Percentiles rank a stretch among this genome's conserved stretches.
phyloP scores from a whole-genome alignment of 2,797 vertebrate species.

The Chrysocyon brachyurus region DNA sequence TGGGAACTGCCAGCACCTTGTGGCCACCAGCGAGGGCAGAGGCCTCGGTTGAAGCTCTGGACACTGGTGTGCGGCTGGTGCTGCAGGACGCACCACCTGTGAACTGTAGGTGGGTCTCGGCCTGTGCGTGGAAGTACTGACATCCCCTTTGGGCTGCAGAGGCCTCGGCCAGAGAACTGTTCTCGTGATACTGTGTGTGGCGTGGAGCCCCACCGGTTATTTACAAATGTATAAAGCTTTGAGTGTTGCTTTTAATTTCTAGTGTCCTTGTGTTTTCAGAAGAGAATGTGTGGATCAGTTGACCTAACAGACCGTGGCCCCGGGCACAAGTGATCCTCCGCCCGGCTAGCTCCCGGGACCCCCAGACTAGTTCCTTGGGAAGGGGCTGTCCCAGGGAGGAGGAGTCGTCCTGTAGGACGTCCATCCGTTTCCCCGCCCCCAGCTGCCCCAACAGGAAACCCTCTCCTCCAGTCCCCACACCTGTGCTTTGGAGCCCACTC shows the following conservation, averaged over 20 bases:
- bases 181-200: conserved; percentile 51
- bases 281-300: neutral
- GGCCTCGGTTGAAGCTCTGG: conserved; percentile 25
- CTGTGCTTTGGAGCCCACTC: neutral
- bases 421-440: too few relatives aligned
- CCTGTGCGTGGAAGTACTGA: conserved; percentile 58
- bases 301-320: neutral
- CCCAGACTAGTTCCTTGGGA: neutral
- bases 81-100: too few relatives aligned
- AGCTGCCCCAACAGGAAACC: neutral
- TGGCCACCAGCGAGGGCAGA: conserved; percentile 55
- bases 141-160: conserved; percentile 66
- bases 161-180: too few relatives aligned
- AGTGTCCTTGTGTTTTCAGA: conserved; percentile 58
- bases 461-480: neutral
- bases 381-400: neutral
- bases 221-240: conserved; percentile 68
- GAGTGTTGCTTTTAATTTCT: conserved; percentile 70
- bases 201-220: conserved; percentile 69
- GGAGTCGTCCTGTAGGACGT: neutral
- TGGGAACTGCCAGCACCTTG: neutral
- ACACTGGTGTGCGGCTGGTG: conserved; percentile 36
- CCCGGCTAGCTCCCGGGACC: neutral
- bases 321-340: neutral
- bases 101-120: conserved; percentile 60